Percentiles rank a stretch among this genome's conserved stretches.
phyloP scores from a whole-genome alignment of 2,113 vertebrate genomes.

The Gobius niger region DNA sequence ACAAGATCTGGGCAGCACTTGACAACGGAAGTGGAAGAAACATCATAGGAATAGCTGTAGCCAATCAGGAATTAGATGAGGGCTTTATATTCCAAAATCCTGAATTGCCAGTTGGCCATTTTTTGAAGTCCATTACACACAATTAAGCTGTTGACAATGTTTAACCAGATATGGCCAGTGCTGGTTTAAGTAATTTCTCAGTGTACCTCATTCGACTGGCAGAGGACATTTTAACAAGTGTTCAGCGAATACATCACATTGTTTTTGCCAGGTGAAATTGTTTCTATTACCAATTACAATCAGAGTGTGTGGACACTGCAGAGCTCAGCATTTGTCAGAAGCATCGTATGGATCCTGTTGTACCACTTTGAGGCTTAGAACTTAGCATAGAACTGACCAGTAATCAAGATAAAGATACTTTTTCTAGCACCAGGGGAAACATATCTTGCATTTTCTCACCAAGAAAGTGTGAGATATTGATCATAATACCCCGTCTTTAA shows the following conservation, averaged over 20 bases:
- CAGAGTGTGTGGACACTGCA: background rate
- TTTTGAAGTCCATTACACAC: conserved; percentile 5
- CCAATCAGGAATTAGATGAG: background rate
- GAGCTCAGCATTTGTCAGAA: conserved; percentile 14
- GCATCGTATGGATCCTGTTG: conserved; percentile 2
- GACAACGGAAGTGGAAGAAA: background rate
- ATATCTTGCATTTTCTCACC: no score
- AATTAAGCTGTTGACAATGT: conserved; percentile 9
- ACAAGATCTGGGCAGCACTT: background rate
- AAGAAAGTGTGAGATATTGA: no score
- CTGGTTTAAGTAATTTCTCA: conserved; percentile 2
- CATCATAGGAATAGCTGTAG: background rate
- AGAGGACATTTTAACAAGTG: conserved; percentile 1
- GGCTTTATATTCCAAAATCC: background rate
- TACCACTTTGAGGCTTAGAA: background rate
- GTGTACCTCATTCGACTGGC: conserved; percentile 5
- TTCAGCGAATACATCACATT: conserved; percentile 6
- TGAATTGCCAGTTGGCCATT: background rate
- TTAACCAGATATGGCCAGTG: conserved; percentile 4
- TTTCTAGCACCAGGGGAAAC: no score
- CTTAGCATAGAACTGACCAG: background rate
- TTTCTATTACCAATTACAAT: conserved; percentile 11
- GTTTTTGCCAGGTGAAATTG: conserved; percentile 11
- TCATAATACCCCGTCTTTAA: no score
- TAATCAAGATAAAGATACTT: background rate